Evolutionary conservation across 2,797 vertebrate species (phyloP).

Genomic region (Danionella dracula): DNA sequence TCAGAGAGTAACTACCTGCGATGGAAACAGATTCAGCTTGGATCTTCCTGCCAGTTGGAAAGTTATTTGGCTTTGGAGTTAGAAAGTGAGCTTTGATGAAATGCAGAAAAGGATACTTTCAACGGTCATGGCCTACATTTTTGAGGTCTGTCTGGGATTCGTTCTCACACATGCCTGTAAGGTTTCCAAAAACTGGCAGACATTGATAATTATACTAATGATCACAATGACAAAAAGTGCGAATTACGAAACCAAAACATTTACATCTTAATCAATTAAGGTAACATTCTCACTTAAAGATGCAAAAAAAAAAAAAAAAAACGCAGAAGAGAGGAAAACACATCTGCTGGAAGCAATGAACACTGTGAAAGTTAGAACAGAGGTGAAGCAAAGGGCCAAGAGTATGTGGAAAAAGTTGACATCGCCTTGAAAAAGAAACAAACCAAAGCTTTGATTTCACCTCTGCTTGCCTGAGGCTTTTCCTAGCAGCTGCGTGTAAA

Average conservation of each 20-base stretch:
- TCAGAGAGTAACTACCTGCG: slow-evolving; percentile 19
- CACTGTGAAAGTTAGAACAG: background rate
- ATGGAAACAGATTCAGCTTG: background rate
- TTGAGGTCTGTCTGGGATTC: slow-evolving; percentile 13
- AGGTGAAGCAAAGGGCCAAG: background rate
- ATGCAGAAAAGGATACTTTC: slow-evolving; percentile 1
- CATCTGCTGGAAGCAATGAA: too few relatives aligned
- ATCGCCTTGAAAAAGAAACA: slow-evolving; percentile 50
- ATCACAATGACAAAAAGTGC: slow-evolving; percentile 23
- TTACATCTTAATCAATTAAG: too few relatives aligned
- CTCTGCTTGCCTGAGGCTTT: slow-evolving; percentile 55
- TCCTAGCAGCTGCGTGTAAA: slow-evolving; percentile 46
- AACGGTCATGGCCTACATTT: slow-evolving; percentile 11
- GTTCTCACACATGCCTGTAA: slow-evolving; percentile 19
- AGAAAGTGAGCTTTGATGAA: background rate
- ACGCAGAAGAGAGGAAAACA: too few relatives aligned
- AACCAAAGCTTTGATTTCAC: slow-evolving; percentile 62
- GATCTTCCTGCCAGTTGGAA: background rate
- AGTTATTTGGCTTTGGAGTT: background rate
- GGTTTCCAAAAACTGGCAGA: too few relatives aligned
- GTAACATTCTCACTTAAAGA: too few relatives aligned
- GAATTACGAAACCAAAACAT: slow-evolving; percentile 13
- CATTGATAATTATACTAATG: too few relatives aligned
- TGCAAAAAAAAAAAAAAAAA: too few relatives aligned
- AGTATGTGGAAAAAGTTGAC: slow-evolving; percentile 14